Evolutionary conservation across 1,140 invertebrate species (phyloP).

Genomic region (Ceratina calcarata): DNA sequence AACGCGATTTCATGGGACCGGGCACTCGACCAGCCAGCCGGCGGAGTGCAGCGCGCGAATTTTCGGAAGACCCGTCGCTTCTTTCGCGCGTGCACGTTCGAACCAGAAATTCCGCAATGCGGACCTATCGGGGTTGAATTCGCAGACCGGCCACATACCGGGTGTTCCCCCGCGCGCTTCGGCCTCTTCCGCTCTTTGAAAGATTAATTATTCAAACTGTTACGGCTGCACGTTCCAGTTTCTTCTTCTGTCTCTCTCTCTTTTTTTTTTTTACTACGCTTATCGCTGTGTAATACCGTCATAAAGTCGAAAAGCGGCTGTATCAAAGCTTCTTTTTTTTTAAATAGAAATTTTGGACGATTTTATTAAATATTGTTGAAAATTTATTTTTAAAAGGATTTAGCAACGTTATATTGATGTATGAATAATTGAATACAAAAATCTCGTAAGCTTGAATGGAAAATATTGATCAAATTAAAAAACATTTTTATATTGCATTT

Average conservation of each 20-base stretch:
- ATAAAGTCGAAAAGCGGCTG: neutral
- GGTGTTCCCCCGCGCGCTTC: conserved; percentile 54
- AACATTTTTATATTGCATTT: no score
- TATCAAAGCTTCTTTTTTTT: neutral
- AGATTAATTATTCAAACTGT: conserved; percentile 73
- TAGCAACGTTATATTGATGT: no score
- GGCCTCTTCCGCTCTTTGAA: conserved; percentile 30
- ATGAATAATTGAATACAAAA: no score
- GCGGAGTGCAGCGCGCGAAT: conserved; percentile 28
- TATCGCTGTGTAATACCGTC: neutral
- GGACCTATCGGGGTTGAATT: conserved; percentile 77
- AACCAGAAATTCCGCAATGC: conserved; percentile 77
- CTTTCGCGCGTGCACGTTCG: conserved; percentile 69
- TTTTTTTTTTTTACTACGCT: neutral
- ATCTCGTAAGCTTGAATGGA: no score
- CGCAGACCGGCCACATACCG: conserved; percentile 70
- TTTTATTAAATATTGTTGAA: neutral
- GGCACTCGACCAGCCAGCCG: no score
- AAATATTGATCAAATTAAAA: no score
- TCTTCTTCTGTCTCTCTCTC: neutral
- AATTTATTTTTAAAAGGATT: neutral
- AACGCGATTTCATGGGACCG: conserved; percentile 39
- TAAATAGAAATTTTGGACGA: neutral
- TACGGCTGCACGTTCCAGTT: conserved; percentile 15
- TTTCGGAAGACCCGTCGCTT: conserved; percentile 58